Conservation (phyloP, 2,113 vertebrate species). For the Planiliza haematocheilus region DNA sequence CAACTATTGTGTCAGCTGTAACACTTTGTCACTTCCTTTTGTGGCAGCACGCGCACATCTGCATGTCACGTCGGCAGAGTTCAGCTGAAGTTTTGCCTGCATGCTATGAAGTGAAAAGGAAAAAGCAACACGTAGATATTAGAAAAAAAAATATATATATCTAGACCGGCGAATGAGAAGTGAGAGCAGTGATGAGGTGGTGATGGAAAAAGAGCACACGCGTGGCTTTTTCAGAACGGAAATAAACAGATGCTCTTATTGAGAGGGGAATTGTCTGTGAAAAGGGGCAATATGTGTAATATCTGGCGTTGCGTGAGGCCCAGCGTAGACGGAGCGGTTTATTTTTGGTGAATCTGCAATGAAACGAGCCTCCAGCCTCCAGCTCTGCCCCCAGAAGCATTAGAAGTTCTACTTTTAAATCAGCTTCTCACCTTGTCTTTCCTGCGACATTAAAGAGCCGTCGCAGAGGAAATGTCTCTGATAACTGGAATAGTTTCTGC, state of each 20-base stretch:
- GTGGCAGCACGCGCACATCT: background rate
- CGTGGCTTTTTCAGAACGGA: constrained; percentile 35
- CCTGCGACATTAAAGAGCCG: background rate
- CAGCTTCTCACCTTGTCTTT: background rate
- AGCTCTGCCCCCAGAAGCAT: background rate
- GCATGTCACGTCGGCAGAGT: constrained; percentile 3
- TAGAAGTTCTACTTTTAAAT: constrained; percentile 21
- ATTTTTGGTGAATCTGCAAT: constrained; percentile 36
- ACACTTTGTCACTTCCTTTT: constrained; percentile 9
- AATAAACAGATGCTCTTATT: constrained; percentile 47
- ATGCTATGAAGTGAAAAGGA: constrained; percentile 6
- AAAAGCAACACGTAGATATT: background rate
- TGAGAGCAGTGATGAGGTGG: background rate
- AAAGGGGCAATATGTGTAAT: constrained; percentile 27
- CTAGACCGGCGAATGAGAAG: background rate
- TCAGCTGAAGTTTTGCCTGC: constrained; percentile 10
- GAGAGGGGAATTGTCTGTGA: constrained; percentile 45
- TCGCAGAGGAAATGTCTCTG: background rate
- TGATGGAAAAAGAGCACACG: constrained; percentile 16
- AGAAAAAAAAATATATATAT: background rate
- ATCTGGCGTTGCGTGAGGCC: constrained; percentile 26
- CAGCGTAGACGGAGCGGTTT: constrained; percentile 17
- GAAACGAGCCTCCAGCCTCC: constrained; percentile 21
- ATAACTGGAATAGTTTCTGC: constrained; percentile 6
- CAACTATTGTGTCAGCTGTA: background rate